Evolutionary conservation across 2,797 vertebrate genomes (phyloP).

Genomic region (Intellagama lesueurii): DNA sequence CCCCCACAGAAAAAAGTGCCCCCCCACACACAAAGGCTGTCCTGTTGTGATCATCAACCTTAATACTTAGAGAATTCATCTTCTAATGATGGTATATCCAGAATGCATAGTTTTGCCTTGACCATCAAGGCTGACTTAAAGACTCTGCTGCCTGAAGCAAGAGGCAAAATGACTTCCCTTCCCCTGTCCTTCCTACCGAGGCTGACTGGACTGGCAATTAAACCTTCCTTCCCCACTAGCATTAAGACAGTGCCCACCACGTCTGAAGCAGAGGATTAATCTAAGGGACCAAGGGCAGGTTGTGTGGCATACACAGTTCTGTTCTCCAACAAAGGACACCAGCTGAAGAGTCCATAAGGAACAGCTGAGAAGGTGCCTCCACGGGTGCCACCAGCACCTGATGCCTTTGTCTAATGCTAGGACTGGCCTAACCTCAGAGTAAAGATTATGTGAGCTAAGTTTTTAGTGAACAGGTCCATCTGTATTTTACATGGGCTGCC

Average conservation of each 20-base stretch:
- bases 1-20: too few relatives aligned
- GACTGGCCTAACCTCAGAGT: background rate
- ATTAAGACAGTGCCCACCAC: background rate
- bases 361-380: background rate
- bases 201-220: too few relatives aligned
- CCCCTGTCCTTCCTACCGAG: too few relatives aligned
- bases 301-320: background rate
- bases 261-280: background rate
- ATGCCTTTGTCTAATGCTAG: background rate
- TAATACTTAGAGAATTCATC: too few relatives aligned
- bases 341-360: background rate
- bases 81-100: too few relatives aligned
- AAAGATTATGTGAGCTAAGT: background rate
- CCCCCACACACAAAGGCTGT: too few relatives aligned
- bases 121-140: too few relatives aligned
- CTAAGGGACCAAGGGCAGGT: background rate
- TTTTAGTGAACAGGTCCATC: background rate
- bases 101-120: too few relatives aligned
- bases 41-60: too few relatives aligned
- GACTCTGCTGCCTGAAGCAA: background rate
- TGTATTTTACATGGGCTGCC: conserved; percentile 4
- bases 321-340: background rate
- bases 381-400: background rate
- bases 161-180: too few relatives aligned
- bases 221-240: background rate